Base-by-base conservation (phyloP, 2,888 invertebrate genomes). In the Melanotus villosus region DNA sequence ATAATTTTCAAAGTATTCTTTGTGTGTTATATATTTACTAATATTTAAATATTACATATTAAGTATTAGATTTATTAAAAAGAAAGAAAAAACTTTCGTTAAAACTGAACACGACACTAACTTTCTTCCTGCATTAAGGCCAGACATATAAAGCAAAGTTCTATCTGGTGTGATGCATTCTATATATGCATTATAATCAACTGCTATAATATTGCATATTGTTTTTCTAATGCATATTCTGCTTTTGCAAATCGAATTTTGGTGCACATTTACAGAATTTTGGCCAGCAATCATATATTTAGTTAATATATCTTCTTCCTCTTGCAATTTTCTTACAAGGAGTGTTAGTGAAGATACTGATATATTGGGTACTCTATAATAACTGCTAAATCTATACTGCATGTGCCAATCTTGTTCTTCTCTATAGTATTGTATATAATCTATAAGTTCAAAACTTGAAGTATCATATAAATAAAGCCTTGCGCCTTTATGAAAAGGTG, bases 361-460 rank as follows among this genome's bases (percentile, higher is more conserved):
- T 41, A 64, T 56, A 21, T 64, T 64, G 6, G 64, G 64, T 2
- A 56, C 9, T 12, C 16, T n/a, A 12, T 43, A 64, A 9, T 19
- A 54, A 43, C 14, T 16, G 2, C 21, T 43, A 43, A 64, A 64
- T 1, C 56, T 23, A 14, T 56, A 18, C 16, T 54, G 16, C 6
- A 32, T 26, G 6, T 26, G 18, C 64, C 64, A 64, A 3, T 6
- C 18, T 4, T 30, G 4, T 2, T 64, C 16, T 7, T 6, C 12
- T 12, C 18, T 26, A 9, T 41, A 56, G 14, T 54, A 56, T 21
- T 64, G 64, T n/a, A 64, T n/a, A 16, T 64, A 64, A 43, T 64
- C 64, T 41, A 64, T 6, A 0, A 32, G 43, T 6, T 64, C 32
- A 3, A 38, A 18, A 4, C 43, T 43, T 9, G 38, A 12, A 6